A percentile compares a stretch with the other conserved stretches of the same genome.
phyloP scores from a whole-genome alignment of 1,140 invertebrate genomes.

The Pogonomyrmex barbatus region DNA sequence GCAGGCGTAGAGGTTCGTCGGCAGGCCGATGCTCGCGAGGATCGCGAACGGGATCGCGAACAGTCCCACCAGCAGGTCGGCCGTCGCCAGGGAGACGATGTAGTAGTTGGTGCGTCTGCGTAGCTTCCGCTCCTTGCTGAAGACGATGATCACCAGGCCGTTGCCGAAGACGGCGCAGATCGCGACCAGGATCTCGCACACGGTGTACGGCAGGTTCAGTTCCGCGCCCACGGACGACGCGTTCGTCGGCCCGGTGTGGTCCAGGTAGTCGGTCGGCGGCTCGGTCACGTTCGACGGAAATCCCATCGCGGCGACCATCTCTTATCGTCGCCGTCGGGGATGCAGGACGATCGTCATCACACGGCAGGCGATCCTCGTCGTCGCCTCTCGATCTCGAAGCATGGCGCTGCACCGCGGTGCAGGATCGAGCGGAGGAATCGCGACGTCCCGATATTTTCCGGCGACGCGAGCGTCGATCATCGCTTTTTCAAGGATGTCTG shows the following conservation, averaged over 20 bases:
- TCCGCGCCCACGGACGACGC: constrained; percentile 63
- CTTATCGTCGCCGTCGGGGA: constrained; percentile 7
- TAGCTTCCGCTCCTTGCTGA: constrained; percentile 91
- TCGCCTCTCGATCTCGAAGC: background rate
- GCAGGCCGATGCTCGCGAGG: constrained; percentile 91
- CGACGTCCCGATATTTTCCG: background rate
- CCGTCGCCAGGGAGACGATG: constrained; percentile 94
- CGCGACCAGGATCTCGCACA: constrained; percentile 93
- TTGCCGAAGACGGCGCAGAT: constrained; percentile 94
- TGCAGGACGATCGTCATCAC: background rate
- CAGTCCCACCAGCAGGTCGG: constrained; percentile 93
- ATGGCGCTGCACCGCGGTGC: background rate
- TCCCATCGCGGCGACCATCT: constrained; percentile 69
- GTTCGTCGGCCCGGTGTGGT: constrained; percentile 57
- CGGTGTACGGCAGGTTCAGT: constrained; percentile 90
- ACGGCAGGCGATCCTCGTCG: background rate
- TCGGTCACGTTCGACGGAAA: constrained; percentile 70
- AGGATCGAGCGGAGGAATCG: background rate
- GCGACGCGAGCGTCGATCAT: background rate
- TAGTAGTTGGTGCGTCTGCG: constrained; percentile 95
- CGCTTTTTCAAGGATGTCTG: background rate
- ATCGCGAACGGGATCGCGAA: constrained; percentile 95
- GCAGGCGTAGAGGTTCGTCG: constrained; percentile 92
- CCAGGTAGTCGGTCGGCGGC: constrained; percentile 60
- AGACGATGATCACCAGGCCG: constrained; percentile 94